These are phyloP conservation scores for Atrina japonica DNA, from an alignment of 2,888 invertebrate species.

Conservation along the genomic window DNA sequence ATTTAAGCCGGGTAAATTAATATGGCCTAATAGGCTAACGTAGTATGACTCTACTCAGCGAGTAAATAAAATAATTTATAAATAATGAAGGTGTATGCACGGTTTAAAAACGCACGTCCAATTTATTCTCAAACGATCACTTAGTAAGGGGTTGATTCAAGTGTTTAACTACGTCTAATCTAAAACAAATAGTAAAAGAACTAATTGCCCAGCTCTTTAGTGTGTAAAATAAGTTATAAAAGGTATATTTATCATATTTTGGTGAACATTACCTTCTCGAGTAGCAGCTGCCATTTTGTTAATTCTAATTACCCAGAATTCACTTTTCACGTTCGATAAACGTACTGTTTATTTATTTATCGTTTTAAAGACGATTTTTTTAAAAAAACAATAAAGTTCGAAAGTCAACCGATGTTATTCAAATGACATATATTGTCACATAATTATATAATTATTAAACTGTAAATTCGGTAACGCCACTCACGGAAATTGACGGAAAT, in stretches of 20 bases:
- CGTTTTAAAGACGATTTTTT: neutral
- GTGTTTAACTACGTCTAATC: slow-evolving; percentile 1
- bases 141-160: neutral
- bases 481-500: neutral
- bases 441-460: neutral
- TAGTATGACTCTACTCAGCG: no score
- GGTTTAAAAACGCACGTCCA: no score
- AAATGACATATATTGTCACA: neutral
- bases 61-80: no score
- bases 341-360: neutral
- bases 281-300: slow-evolving; percentile 37
- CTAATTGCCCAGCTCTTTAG: no score
- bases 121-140: neutral
- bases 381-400: neutral
- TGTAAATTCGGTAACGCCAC: no score
- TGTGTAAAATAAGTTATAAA: no score
- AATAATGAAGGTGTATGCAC: no score
- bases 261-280: slow-evolving; percentile 23
- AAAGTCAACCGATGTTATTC: neutral
- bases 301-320: slow-evolving; percentile 9
- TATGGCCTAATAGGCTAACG: no score
- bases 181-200: no score
- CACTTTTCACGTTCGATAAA: neutral
- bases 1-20: no score
- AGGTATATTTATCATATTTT: no score